phyloP scores from a whole-genome alignment of 2,797 vertebrate species.

The Tauraco hartlaubi region DNA sequence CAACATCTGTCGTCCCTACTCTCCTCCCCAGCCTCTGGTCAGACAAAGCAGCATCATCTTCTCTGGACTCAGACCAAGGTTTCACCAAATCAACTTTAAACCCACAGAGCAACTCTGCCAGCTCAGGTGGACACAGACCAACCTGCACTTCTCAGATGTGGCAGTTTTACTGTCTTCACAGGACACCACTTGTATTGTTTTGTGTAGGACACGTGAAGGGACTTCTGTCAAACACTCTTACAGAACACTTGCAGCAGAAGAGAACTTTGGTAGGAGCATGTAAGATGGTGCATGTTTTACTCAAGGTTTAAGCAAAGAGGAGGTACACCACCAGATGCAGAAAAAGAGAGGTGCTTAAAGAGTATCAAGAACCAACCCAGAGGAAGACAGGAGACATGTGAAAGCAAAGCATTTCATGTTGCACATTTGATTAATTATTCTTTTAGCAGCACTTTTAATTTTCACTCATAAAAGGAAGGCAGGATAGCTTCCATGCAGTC shows the following conservation, averaged over 20 bases:
- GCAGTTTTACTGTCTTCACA: background rate
- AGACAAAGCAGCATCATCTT: background rate
- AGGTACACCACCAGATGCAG: background rate
- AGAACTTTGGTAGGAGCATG: background rate
- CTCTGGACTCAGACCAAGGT: background rate
- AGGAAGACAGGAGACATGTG: fast-evolving
- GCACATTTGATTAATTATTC: background rate
- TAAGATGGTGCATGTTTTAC: background rate
- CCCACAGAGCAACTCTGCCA: background rate
- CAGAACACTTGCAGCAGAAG: background rate
- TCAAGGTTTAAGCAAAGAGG: background rate
- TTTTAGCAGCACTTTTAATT: background rate
- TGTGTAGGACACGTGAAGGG: background rate
- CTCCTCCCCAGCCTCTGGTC: background rate
- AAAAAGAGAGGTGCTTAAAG: background rate
- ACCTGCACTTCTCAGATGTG: fast-evolving
- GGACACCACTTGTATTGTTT: fast-evolving
- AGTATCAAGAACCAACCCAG: background rate
- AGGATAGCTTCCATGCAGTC: background rate
- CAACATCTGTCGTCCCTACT: background rate
- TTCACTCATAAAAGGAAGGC: background rate
- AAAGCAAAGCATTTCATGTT: background rate
- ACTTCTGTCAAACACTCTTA: background rate
- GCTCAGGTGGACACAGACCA: background rate
- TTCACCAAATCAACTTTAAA: background rate